phyloP scores from a whole-genome alignment of 2,888 invertebrate species.

The Tipula unca region DNA sequence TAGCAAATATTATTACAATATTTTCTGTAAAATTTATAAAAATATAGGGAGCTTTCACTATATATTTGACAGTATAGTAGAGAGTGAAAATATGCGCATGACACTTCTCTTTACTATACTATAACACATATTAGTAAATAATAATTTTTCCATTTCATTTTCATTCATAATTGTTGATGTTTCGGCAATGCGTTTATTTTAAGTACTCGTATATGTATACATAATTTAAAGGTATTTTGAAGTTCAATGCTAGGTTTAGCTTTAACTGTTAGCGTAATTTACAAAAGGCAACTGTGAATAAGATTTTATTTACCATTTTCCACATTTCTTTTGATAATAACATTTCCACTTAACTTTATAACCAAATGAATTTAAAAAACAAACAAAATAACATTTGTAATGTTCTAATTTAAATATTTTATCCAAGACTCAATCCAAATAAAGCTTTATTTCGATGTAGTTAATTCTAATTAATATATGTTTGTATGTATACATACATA shows the following conservation, averaged over 20 bases:
- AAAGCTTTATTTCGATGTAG: background rate
- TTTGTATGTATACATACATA: no score
- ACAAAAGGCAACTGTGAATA: no score
- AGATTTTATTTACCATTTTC: no score
- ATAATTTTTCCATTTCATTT: background rate
- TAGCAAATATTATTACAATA: background rate
- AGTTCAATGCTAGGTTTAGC: no score
- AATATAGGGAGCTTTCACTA: background rate
- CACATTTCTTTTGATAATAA: no score
- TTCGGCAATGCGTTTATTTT: background rate
- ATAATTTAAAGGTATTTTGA: no score
- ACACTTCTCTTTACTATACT: background rate
- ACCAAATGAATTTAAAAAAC: background rate
- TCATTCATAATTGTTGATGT: background rate
- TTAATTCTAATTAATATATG: no score
- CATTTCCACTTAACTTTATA: no score
- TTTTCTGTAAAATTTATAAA: background rate
- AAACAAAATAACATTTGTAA: background rate
- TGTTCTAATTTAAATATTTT: background rate
- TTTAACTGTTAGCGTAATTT: no score
- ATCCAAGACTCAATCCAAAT: background rate
- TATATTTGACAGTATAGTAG: background rate
- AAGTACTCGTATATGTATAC: no score
- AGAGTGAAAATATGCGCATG: background rate
- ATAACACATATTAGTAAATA: background rate